Base-by-base conservation (phyloP, 2,888 invertebrate species). In the Cryptops parisi region DNA sequence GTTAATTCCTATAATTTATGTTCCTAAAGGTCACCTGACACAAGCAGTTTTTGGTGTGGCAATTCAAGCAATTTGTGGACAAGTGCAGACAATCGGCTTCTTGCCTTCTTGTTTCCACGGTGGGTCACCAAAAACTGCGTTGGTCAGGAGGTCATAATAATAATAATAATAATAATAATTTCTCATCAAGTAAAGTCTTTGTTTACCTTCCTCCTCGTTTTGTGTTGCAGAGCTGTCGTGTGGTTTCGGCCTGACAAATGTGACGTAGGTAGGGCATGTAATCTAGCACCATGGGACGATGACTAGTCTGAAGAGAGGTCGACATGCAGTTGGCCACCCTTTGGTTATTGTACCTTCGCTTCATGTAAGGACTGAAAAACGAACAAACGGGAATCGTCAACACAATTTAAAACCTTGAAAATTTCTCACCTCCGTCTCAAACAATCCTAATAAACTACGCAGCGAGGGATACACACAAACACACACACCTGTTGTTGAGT, bases 181-280 rank as follows among this genome's bases (percentile, higher is more conserved):
- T n/a, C n/a, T n/a, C n/a, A n/a, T n/a, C n/a, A n/a, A n/a, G n/a
- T n/a, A n/a, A n/a, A n/a, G n/a, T n/a, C n/a, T n/a, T n/a, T n/a
- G n/a, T n/a, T 50, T 2, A 51, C 51, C 51, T 51, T 41, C 51
- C 51, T 12, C 80, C 78, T 56, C 84, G 74, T 64, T 83, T 82
- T 1, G 65, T 70, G 61, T 75, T 78, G 24, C 63, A 67, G 46
- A 76, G 74, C 27, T 76, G 73, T 62, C 81, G 78, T 15, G 62
- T 62, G 60, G 76, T 76, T 64, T 87, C 86, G 41, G 76, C 71
- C 58, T 83, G 76, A 58, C 82, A 81, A 53, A 88, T 81, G 17
- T 74, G 68, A 27, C 86, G 74, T 58, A 84, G 71, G 1, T 71
- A 65, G 0, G 86, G 75, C 68, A 84, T 76, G 65, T 82, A 84